Evolutionary conservation across 2,888 invertebrate genomes (phyloP).

Genomic region (Meta bourneti): DNA sequence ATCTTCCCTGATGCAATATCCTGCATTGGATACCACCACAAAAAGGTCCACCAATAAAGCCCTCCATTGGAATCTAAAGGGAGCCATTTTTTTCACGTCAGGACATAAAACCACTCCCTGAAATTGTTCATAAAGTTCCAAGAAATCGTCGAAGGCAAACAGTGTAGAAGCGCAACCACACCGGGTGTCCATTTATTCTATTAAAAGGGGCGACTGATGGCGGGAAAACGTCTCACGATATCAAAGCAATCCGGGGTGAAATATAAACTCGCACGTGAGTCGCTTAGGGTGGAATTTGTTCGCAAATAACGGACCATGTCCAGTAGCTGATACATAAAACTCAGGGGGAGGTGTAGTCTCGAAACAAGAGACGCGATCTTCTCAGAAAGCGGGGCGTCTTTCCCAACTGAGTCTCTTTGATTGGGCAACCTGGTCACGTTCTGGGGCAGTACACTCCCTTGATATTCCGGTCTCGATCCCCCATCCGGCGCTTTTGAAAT

Average conservation of each 20-base stretch:
- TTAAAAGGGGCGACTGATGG: constrained; percentile 3
- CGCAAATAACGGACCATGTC: constrained; percentile 49
- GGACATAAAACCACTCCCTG: neutral
- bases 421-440: constrained; percentile 54
- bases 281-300: constrained; percentile 55
- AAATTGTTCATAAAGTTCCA: neutral
- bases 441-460: constrained; percentile 33
- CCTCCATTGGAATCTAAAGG: neutral
- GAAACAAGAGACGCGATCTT: constrained; percentile 27
- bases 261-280: constrained; percentile 63
- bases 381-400: no score
- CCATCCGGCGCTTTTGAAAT: constrained; percentile 61
- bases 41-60: neutral
- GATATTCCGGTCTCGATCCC: constrained; percentile 56
- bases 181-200: constrained; percentile 20
- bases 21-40: neutral
- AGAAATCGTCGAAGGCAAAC: neutral
- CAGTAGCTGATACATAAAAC: constrained; percentile 53
- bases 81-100: neutral
- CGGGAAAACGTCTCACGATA: constrained; percentile 24
- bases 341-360: constrained; percentile 10
- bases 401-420: neutral
- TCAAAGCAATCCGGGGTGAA: neutral
- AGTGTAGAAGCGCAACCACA: neutral
- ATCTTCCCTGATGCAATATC: no score